These are phyloP conservation scores for Drosophila bocqueti DNA, from an alignment of 1,140 invertebrate species.

Conservation along the genomic window DNA sequence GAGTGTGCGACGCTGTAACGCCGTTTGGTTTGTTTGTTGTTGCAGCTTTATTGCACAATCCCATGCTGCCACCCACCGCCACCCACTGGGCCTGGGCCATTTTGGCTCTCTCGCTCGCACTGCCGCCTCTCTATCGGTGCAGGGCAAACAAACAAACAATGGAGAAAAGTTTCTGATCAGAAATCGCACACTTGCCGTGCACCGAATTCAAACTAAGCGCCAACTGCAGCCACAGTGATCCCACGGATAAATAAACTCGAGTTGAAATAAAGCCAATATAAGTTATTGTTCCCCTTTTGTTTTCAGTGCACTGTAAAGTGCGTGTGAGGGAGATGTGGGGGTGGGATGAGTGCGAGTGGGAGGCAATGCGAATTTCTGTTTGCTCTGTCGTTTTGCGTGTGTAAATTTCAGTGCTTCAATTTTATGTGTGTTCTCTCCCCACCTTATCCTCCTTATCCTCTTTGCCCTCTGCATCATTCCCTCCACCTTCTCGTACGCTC, in stretches of 20 bases:
- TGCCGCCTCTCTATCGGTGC: neutral
- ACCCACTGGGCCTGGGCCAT: constrained; percentile 5
- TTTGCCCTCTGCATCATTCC: neutral
- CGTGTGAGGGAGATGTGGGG: constrained; percentile 8
- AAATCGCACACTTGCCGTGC: constrained; percentile 35
- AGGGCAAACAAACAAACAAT: constrained; percentile 19
- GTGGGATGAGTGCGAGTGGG: constrained; percentile 3
- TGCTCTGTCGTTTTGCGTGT: constrained; percentile 52
- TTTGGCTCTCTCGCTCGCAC: neutral
- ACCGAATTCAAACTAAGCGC: constrained; percentile 15
- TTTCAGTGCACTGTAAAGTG: constrained; percentile 20
- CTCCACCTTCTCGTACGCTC: neutral
- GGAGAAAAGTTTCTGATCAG: constrained; percentile 16
- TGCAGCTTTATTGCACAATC: constrained; percentile 78
- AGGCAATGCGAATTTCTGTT: constrained; percentile 33
- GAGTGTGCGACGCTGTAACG: constrained; percentile 41
- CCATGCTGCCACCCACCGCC: constrained; percentile 39
- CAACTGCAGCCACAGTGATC: constrained; percentile 21
- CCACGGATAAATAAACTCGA: neutral
- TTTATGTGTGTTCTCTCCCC: constrained; percentile 48
- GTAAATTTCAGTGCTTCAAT: constrained; percentile 72
- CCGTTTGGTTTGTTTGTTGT: constrained; percentile 69
- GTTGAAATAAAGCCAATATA: neutral
- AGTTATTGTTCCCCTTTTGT: neutral
- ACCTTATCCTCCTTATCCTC: neutral